Conservation (phyloP, 2,888 invertebrate species). For the Tribolium freemani region DNA sequence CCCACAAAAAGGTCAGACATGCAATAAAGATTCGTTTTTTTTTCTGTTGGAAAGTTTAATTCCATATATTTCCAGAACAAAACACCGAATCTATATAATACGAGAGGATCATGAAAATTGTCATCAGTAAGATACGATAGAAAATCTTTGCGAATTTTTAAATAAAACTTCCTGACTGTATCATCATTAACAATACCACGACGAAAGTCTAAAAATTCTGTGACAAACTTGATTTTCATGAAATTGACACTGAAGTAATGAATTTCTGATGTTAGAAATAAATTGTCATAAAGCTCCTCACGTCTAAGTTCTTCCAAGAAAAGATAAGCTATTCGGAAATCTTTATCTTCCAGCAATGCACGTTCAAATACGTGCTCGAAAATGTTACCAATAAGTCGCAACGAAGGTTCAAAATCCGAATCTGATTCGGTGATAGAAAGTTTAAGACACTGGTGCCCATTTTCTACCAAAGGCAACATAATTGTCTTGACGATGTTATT, state of each 20-base stretch:
- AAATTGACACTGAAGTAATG: background rate
- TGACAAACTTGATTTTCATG: background rate
- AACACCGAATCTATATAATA: background rate
- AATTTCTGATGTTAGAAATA: background rate
- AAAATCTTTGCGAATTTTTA: background rate
- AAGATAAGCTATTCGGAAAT: conserved; percentile 62
- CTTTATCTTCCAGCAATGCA: conserved; percentile 64
- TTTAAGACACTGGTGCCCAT: background rate
- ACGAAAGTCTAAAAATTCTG: background rate
- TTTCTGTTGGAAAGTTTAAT: background rate
- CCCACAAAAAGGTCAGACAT: background rate
- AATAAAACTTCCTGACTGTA: background rate
- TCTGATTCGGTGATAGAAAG: conserved; percentile 56
- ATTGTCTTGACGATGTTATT: conserved; percentile 72
- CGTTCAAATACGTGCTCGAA: conserved; percentile 64
- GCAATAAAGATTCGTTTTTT: background rate
- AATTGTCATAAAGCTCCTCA: conserved; percentile 60
- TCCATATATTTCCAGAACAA: background rate
- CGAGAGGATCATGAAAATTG: background rate
- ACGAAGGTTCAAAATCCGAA: conserved; percentile 66
- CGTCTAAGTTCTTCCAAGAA: conserved; percentile 65
- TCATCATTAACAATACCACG: background rate
- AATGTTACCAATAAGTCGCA: conserved; percentile 72
- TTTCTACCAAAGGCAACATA: conserved; percentile 53
- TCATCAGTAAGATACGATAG: background rate